Evolutionary conservation across 37 sponge, comb jelly and placozoan species (phyloP), one percentile per base, ranked within the genome.

Genomic region (Cliona cf. orientalis): DNA sequence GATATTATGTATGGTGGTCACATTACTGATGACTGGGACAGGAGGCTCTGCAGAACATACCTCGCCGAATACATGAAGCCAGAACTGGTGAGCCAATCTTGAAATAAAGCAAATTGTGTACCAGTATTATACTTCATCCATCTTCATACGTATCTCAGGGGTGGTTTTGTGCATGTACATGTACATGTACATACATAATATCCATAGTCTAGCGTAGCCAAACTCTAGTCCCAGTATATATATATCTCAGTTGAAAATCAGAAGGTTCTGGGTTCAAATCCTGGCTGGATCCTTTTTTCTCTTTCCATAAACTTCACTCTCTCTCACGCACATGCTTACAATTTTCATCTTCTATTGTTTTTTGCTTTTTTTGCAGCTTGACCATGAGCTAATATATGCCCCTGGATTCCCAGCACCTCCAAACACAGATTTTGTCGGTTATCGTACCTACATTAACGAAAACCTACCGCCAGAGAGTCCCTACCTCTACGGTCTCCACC

Each of bases 1-100:
- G 99, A 98, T 92, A 98, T 98, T 84, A 98, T 98, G 99, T 98
- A 98, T 78, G 99, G 99, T 45, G 99, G 99, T 5, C 99, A 98
- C 83, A 98, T 98, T 88, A 98, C 99, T 79, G 99, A 98, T 69
- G 99, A 98, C 76, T 98, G 99, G 99, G 99, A 98, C 74, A 81
- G 99, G 33, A 78, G 94, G 64, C 94, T 98, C 41, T 98, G 99
- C 46, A 87, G 84, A 66, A 98, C 99, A 21, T 98, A 98, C 78
- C 88, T 98, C 29, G 94, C 85, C 58, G 99, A 93, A 71, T 98
- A 87, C 91, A 92, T 98, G 96, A 92, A 90, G 66, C 92, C 99
- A 46, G 96, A 98, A 37, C 86, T 91, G 92, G 86, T 96, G 38
- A 63, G 80, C 53, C n/a, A 28, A 2, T 3, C 22, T 32, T n/a